Percentiles rank a stretch among this genome's conserved stretches.
These are phyloP conservation scores for Schizopygopsis malacanthus DNA, from an alignment of 2,797 vertebrate species.

Conservation along the genomic window DNA sequence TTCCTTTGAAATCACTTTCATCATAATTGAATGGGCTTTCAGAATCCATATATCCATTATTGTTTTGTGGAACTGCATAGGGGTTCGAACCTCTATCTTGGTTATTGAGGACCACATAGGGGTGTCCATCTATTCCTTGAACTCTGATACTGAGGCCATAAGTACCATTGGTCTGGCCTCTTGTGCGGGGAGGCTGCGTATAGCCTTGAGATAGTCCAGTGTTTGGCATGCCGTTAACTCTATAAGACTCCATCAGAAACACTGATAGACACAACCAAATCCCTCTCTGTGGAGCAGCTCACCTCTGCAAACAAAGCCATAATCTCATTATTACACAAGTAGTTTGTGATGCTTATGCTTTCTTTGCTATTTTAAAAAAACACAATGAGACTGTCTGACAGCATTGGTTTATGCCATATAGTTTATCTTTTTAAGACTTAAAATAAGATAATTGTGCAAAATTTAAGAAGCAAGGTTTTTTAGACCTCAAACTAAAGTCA, in stretches of 20 bases:
- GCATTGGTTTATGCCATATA: conserved; percentile 41
- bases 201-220: conserved; percentile 80
- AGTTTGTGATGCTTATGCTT: background rate
- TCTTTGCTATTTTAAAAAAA: conserved; percentile 38
- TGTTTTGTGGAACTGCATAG: conserved; percentile 65
- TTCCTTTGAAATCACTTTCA: conserved; percentile 75
- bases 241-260: conserved; percentile 89
- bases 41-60: conserved; percentile 72
- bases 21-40: conserved; percentile 76
- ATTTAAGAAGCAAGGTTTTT: background rate
- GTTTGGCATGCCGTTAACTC: conserved; percentile 80
- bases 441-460: conserved; percentile 13
- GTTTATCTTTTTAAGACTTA: conserved; percentile 43
- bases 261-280: conserved; percentile 69
- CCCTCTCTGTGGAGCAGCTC: conserved; percentile 72
- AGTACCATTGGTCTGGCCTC: conserved; percentile 78
- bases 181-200: conserved; percentile 75
- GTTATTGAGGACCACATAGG: conserved; percentile 97
- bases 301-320: conserved; percentile 72
- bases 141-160: conserved; percentile 97
- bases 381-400: conserved; percentile 33
- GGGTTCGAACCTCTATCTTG: conserved; percentile 79
- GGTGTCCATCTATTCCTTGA: conserved; percentile 97
- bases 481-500: background rate
- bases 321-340: conserved; percentile 62